Percentiles rank a stretch among this genome's conserved stretches.
phyloP scores from a whole-genome alignment of 1,140 invertebrate species.

The Procambarus virginalis region DNA sequence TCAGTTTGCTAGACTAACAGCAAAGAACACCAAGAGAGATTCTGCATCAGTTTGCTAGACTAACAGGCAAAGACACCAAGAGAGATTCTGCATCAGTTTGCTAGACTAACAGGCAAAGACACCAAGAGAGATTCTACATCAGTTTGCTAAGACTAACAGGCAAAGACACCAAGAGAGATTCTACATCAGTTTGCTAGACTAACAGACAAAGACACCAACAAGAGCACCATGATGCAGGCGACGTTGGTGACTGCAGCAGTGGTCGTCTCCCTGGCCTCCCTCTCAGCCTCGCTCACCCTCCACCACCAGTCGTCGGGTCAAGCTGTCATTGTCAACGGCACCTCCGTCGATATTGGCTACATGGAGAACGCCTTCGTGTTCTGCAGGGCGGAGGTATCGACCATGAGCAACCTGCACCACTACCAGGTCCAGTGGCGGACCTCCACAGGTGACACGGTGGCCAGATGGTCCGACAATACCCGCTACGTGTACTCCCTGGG shows the following conservation, averaged over 20 bases:
- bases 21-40: no score
- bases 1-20: no score
- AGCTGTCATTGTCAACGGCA: background rate
- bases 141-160: no score
- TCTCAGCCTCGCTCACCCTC: background rate
- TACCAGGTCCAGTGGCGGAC: background rate
- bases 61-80: no score
- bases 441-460: background rate
- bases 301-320: slow-evolving; percentile 2
- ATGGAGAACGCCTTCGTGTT: slow-evolving; percentile 2
- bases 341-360: background rate
- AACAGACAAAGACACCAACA: no score
- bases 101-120: no score
- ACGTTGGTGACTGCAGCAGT: background rate
- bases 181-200: no score
- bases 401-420: background rate
- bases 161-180: no score
- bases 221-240: background rate
- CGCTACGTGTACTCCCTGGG: background rate
- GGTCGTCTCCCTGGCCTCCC: background rate
- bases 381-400: background rate
- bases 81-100: no score
- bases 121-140: no score
- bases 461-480: background rate
- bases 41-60: no score